These are phyloP conservation scores for Tapirus terrestris DNA, from an alignment of 2,113 vertebrate genomes.

Conservation along the genomic window DNA sequence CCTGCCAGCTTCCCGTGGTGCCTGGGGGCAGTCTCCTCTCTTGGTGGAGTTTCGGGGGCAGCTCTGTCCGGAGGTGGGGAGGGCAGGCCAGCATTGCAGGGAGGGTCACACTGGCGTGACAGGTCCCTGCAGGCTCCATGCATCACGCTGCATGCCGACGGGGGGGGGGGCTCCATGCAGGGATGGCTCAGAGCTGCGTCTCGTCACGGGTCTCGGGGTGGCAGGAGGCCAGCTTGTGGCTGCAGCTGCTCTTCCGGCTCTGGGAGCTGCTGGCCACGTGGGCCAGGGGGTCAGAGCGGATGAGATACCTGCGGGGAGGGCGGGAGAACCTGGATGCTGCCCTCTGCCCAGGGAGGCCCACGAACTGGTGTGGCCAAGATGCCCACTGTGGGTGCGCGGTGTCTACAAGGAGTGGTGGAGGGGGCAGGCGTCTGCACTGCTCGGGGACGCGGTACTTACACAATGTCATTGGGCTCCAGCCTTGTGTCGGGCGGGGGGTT, in stretches of 20 bases:
- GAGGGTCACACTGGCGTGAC: accelerated
- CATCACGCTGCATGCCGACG: accelerated
- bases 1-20: accelerated
- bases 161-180: not conserved
- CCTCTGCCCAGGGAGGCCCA: accelerated
- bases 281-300: constrained; percentile 95
- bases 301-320: constrained; percentile 91
- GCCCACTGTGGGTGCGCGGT: accelerated
- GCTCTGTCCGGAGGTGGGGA: not conserved
- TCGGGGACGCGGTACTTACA: constrained; percentile 86
- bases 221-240: constrained; percentile 88
- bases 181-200: constrained; percentile 88
- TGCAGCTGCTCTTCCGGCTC: constrained; percentile 85
- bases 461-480: constrained; percentile 96
- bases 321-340: accelerated
- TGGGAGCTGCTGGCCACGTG: constrained; percentile 92
- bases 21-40: not conserved
- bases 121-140: not conserved
- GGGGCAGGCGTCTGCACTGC: accelerated
- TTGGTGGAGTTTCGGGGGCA: not conserved
- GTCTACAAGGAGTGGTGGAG: too few species aligned
- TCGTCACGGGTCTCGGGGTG: constrained; percentile 91
- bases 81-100: not conserved
- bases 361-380: accelerated
- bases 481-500: constrained; percentile 96